Evolutionary conservation across 2,888 invertebrate species (phyloP), one percentile per base, ranked within the genome.

Genomic region (Anarsia innoxiella): DNA sequence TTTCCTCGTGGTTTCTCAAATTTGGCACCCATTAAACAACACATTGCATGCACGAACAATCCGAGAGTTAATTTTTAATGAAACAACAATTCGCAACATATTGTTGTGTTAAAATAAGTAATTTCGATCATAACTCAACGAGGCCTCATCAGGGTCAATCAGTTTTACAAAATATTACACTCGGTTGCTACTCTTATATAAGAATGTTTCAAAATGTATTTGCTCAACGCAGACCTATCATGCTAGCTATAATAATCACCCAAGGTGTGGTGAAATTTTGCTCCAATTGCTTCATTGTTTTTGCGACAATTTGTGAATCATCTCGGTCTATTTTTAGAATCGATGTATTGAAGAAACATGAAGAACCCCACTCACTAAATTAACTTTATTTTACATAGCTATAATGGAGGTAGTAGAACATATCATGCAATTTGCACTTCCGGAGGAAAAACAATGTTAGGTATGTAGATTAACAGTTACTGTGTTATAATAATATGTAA

Each of bases 151-250:
- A 53, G 50, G 46, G 49, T 50, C 42, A 46, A 48, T 40, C 47
- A 51, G 40, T 42, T 46, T 48, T 40, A 41, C 45, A 53, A 62
- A 58, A 23, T 23, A 19, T 23, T 36, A 30, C 35, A 28, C 28
- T 12, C 53, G 47, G 53, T 10, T 57, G 48, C 54, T 43, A 53
- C 51, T 39, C 50, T 71, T 76, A 71, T 62, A 61, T 69, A 69
- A 67, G 46, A 35, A 28, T 28, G 40, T 78, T 76, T 62, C 71
- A 61, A 74, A 75, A 75, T 56, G 2, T 19, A 61, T 69, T 72
- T 68, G 58, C 69, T 50, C 59, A 70, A 67, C 54, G 42, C 59
- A 54, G 9, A 14, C 51, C 56, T 68, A 63, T 63, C 57, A 57
- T 46, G 50, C 50, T 31, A 27, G n/a, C 3, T 31, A 31, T 48